These are phyloP conservation scores for Rhopilema esculentum DNA, from an alignment of 30 jellyfish, hydroid and myxozoan genomes.

Conservation along the genomic window DNA sequence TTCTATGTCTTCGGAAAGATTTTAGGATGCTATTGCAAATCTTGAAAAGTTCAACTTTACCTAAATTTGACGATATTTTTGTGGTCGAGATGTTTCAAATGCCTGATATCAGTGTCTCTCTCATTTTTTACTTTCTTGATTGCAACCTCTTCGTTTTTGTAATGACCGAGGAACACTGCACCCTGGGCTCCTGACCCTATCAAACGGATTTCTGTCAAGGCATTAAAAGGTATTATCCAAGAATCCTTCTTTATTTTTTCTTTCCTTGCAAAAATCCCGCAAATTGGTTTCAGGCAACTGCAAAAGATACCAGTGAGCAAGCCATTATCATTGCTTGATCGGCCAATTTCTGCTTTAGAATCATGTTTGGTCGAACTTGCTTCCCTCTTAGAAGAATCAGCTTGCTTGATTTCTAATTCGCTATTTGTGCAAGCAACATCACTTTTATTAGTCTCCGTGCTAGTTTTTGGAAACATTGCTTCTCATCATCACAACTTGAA, in stretches of 20 bases:
- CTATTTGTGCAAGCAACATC: neutral
- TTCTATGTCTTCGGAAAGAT: no score
- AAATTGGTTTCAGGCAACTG: constrained; percentile 81
- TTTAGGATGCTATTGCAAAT: no score
- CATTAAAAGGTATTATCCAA: constrained; percentile 94
- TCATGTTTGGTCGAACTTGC: neutral
- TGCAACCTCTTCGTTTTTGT: constrained; percentile 87
- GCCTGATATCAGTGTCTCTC: constrained; percentile 84
- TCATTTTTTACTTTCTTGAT: constrained; percentile 90
- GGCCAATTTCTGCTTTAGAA: neutral
- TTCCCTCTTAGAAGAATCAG: neutral
- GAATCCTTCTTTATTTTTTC: constrained; percentile 50
- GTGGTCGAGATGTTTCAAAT: constrained; percentile 87
- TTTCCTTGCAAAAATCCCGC: constrained; percentile 56
- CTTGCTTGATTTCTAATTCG: neutral
- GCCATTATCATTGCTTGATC: neutral
- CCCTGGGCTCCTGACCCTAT: constrained; percentile 99
- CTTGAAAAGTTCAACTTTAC: constrained; percentile 39
- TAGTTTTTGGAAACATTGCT: neutral
- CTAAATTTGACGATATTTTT: constrained; percentile 92
- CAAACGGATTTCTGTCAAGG: constrained; percentile 88
- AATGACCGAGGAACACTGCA: constrained; percentile 96
- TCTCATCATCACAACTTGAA: neutral
- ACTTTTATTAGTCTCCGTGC: neutral
- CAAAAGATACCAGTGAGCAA: constrained; percentile 43